Percentiles rank a stretch among this genome's conserved stretches.
These are phyloP conservation scores for Sylvia atricapilla DNA, from an alignment of 2,113 vertebrate species.

Conservation along the genomic window DNA sequence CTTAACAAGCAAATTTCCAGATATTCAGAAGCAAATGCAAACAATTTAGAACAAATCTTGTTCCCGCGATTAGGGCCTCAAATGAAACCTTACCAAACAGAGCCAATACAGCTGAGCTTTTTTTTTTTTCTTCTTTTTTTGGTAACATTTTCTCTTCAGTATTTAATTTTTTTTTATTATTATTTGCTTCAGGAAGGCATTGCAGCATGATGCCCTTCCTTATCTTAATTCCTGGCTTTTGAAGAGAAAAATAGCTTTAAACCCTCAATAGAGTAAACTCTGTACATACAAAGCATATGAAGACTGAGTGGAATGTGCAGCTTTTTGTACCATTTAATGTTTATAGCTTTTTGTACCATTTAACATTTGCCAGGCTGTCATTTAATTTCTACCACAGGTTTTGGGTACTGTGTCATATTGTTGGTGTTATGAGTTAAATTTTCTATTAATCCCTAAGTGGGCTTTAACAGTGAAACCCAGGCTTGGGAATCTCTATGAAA, in stretches of 20 bases:
- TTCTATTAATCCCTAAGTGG: not conserved
- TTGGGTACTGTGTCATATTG: not conserved
- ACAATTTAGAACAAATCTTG: conserved; percentile 51
- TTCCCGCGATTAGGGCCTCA: conserved; percentile 43
- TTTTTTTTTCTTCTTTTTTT: not conserved
- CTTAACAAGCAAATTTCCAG: conserved; percentile 62
- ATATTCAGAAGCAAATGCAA: conserved; percentile 62
- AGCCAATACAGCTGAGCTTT: not conserved
- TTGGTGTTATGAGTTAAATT: not conserved
- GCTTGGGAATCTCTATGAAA: not conserved
- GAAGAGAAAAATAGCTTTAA: not conserved
- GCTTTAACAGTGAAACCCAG: not conserved
- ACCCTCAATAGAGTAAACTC: not conserved
- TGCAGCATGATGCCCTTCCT: not conserved
- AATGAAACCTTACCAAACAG: conserved; percentile 36
- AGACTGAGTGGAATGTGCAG: not conserved
- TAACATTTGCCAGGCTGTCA: not conserved
- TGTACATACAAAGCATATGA: not conserved
- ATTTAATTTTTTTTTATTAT: not conserved
- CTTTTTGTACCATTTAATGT: not conserved
- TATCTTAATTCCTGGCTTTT: not conserved
- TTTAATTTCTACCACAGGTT: not conserved
- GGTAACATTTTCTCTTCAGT: not conserved
- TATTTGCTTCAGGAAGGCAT: not conserved
- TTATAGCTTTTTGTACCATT: not conserved